These are phyloP conservation scores for Lerema accius DNA, from an alignment of 1,140 invertebrate genomes.

Conservation along the genomic window DNA sequence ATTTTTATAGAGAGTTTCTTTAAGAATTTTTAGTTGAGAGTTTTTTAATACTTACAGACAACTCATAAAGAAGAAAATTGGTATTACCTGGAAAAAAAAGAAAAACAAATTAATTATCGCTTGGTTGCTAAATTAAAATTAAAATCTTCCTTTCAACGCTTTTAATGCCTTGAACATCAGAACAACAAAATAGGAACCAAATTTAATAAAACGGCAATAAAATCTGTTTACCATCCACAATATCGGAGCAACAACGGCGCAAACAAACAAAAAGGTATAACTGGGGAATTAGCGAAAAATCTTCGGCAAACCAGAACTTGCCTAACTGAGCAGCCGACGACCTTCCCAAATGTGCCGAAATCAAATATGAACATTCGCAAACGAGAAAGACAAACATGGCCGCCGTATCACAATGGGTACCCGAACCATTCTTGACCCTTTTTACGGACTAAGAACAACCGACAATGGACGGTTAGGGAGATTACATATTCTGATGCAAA, in stretches of 20 bases:
- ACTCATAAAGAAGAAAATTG: no score
- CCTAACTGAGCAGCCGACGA: slow-evolving; percentile 42
- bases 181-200: not conserved
- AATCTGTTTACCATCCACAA: slow-evolving; percentile 11
- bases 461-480: slow-evolving; percentile 62
- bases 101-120: no score
- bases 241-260: slow-evolving; percentile 16
- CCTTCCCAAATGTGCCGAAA: slow-evolving; percentile 50
- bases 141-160: no score
- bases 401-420: slow-evolving; percentile 58
- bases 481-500: slow-evolving; percentile 77
- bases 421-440: slow-evolving; percentile 72
- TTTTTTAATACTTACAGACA: no score
- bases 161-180: no score
- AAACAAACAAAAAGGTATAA: slow-evolving; percentile 43
- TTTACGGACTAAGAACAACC: slow-evolving; percentile 59
- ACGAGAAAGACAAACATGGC: slow-evolving; percentile 65
- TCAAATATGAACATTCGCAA: slow-evolving; percentile 66
- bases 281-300: slow-evolving; percentile 43
- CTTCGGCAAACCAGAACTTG: slow-evolving; percentile 37
- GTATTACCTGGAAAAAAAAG: no score
- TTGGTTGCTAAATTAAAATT: no score
- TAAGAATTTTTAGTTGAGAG: no score
- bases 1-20: no score
- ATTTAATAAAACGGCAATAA: slow-evolving; percentile 22